These are phyloP conservation scores for Sycophila sp. DNA, from an alignment of 1,140 invertebrate species.

Conservation along the genomic window DNA sequence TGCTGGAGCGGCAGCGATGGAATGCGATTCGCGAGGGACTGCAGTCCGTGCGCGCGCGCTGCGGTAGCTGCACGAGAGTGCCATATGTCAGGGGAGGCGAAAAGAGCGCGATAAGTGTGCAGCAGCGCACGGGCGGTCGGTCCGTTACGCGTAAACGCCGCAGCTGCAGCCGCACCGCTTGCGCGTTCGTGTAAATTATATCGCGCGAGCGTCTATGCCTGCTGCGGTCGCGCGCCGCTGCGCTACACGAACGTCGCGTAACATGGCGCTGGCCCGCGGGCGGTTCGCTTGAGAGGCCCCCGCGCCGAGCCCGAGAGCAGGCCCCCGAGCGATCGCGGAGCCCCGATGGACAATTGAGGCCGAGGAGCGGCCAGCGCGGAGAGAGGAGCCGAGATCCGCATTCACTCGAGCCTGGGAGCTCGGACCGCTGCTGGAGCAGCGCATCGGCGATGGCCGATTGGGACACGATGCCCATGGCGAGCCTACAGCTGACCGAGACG, in stretches of 20 bases:
- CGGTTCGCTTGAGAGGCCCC: background rate
- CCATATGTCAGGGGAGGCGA: background rate
- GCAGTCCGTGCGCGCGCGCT: background rate
- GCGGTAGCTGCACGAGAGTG: background rate
- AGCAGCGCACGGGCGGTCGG: background rate
- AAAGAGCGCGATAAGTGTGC: background rate
- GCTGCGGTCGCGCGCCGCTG: too few relatives aligned
- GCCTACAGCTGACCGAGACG: slow-evolving; percentile 68
- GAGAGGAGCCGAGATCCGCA: too few relatives aligned
- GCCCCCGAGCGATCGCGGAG: background rate
- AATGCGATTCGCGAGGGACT: background rate
- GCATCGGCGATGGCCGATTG: slow-evolving; percentile 53
- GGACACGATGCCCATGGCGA: slow-evolving; percentile 55
- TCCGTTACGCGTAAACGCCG: too few relatives aligned
- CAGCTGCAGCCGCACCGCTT: too few relatives aligned
- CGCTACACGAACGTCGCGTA: too few relatives aligned
- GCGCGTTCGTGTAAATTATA: too few relatives aligned
- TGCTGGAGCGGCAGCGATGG: background rate
- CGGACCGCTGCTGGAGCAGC: background rate
- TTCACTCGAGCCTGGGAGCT: background rate
- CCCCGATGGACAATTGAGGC: background rate
- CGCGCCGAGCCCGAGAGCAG: too few relatives aligned
- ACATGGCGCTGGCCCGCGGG: background rate
- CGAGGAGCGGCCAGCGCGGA: background rate
- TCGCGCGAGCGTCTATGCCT: too few relatives aligned